Percentiles rank a stretch among this genome's conserved stretches.
Evolutionary conservation across 1,140 invertebrate genomes (phyloP).

Genomic region (Drosophila nebulosa): DNA sequence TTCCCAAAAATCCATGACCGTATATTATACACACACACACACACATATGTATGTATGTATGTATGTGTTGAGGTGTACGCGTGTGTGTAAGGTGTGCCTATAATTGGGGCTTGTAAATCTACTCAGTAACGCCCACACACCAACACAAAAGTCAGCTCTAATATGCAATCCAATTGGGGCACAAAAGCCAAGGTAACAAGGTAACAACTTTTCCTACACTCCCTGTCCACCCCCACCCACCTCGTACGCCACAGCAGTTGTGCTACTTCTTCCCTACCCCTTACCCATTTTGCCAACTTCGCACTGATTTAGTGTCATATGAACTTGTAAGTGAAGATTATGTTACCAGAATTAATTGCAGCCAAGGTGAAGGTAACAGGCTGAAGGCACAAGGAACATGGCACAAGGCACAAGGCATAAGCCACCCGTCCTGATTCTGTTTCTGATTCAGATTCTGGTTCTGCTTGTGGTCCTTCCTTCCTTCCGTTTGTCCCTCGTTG

Average conservation of each 20-base stretch:
- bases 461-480: background rate
- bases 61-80: too few relatives aligned
- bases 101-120: slow-evolving; percentile 49
- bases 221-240: background rate
- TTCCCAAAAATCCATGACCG: slow-evolving; percentile 25
- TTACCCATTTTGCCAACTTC: slow-evolving; percentile 16
- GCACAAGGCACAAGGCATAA: slow-evolving; percentile 1
- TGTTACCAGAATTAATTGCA: slow-evolving; percentile 78
- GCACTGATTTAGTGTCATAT: slow-evolving; percentile 78
- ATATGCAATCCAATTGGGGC: slow-evolving; percentile 28
- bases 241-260: background rate
- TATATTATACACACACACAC: background rate
- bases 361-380: slow-evolving; percentile 67
- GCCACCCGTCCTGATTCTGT: too few relatives aligned
- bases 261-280: background rate
- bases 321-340: slow-evolving; percentile 79
- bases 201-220: background rate
- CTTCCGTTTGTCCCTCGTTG: slow-evolving; percentile 35
- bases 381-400: slow-evolving; percentile 15
- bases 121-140: slow-evolving; percentile 35
- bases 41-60: too few relatives aligned
- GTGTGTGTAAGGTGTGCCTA: slow-evolving; percentile 1
- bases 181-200: slow-evolving; percentile 10
- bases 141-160: slow-evolving; percentile 27
- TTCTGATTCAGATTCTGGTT: background rate